Conservation (phyloP, 1,140 invertebrate species). For the Ceratoteleas bidentatus region DNA sequence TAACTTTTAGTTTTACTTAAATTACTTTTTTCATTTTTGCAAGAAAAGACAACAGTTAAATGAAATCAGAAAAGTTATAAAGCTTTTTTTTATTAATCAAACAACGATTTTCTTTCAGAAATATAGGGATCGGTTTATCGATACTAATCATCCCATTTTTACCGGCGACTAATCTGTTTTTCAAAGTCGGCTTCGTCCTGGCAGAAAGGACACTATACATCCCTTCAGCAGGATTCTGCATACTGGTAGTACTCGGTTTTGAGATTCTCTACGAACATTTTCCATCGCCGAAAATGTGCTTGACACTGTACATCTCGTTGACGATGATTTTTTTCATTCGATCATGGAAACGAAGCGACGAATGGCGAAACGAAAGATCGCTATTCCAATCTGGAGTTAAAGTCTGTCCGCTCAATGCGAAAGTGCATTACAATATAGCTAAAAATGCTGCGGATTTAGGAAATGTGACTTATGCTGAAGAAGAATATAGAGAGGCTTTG, state of each 20-base stretch:
- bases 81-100: no score
- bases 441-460: conserved; percentile 91
- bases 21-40: no score
- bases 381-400: conserved; percentile 87
- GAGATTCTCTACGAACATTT: conserved; percentile 44
- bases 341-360: conserved; percentile 86
- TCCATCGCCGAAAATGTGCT: conserved; percentile 61
- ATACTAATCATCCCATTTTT: no score
- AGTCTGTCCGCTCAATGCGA: conserved; percentile 94
- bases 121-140: no score
- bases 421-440: conserved; percentile 98
- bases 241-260: conserved; percentile 86
- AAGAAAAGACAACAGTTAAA: no score
- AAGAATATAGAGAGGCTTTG: conserved; percentile 90
- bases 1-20: no score
- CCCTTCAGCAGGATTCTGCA: conserved; percentile 92
- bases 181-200: no score
- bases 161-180: no score
- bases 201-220: no score
- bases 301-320: conserved; percentile 76
- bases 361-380: conserved; percentile 90
- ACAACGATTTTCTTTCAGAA: no score
- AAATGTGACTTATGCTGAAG: conserved; percentile 85
- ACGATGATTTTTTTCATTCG: conserved; percentile 83
- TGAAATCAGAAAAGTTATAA: no score